Percentiles rank a stretch among this genome's conserved stretches.
Conservation (phyloP, 1,140 invertebrate genomes). For the Eurosta solidaginis region DNA sequence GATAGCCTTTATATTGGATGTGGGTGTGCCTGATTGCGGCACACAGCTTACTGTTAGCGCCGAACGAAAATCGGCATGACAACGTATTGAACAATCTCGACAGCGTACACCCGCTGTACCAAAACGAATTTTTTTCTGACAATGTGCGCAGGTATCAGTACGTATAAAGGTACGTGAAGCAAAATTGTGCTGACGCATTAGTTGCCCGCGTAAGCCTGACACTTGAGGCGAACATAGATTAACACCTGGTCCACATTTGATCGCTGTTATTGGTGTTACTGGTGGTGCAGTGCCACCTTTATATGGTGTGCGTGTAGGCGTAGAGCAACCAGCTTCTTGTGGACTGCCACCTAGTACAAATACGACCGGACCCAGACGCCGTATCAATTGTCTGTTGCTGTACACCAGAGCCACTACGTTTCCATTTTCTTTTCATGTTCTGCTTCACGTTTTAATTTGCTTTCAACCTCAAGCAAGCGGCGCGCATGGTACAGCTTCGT, state of each 20-base stretch:
- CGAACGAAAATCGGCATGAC: no score
- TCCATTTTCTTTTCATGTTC: slow-evolving; percentile 68
- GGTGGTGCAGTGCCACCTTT: slow-evolving; percentile 43
- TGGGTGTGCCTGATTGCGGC: no score
- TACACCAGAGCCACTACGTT: slow-evolving; percentile 42
- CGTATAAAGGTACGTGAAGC: no score
- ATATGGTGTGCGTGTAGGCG: slow-evolving; percentile 2
- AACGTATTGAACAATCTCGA: no score
- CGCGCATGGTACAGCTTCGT: slow-evolving; percentile 79
- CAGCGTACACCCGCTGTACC: slow-evolving; percentile 75
- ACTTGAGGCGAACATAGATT: no score
- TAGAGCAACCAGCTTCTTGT: no score
- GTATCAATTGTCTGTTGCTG: slow-evolving; percentile 56
- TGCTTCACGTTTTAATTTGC: slow-evolving; percentile 66
- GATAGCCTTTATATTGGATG: no score
- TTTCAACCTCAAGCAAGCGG: slow-evolving; percentile 77
- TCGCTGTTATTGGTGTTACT: slow-evolving; percentile 44
- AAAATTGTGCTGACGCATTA: no score
- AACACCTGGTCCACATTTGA: no score
- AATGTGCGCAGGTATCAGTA: no score
- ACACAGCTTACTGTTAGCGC: no score
- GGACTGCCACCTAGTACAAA: background rate
- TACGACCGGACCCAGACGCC: slow-evolving; percentile 63
- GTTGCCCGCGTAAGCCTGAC: no score
- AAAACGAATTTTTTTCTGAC: slow-evolving; percentile 81